phyloP scores from a whole-genome alignment of 2,888 invertebrate species.

The Matsumyia berberina region DNA sequence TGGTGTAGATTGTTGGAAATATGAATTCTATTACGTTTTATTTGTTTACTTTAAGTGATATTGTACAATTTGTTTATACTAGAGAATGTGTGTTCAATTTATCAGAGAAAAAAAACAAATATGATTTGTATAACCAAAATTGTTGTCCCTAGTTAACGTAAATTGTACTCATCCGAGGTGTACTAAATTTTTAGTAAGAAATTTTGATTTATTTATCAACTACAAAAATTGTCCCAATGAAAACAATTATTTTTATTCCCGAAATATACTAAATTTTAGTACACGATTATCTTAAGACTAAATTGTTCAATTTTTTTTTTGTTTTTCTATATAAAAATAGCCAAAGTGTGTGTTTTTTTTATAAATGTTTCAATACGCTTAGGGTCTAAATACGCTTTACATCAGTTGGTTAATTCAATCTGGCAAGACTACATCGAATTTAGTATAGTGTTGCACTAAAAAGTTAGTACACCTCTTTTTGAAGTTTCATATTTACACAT shows the following conservation, averaged over 20 bases:
- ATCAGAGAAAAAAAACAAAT: slow-evolving; percentile 21
- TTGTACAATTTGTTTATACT: slow-evolving; percentile 15
- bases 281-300: slow-evolving; percentile 69
- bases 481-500: slow-evolving; percentile 60
- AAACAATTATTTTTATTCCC: slow-evolving; percentile 21
- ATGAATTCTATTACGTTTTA: not conserved
- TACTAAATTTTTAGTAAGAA: slow-evolving; percentile 64
- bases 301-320: slow-evolving; percentile 33
- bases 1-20: not conserved
- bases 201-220: slow-evolving; percentile 37
- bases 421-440: slow-evolving; percentile 67
- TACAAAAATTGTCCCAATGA: slow-evolving; percentile 29
- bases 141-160: slow-evolving; percentile 26
- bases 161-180: slow-evolving; percentile 60
- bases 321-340: slow-evolving; percentile 60
- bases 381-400: slow-evolving; percentile 27
- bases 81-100: not conserved
- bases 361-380: too few species aligned
- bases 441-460: slow-evolving; percentile 53
- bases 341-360: slow-evolving; percentile 36
- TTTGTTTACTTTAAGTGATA: not conserved
- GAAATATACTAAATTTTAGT: slow-evolving; percentile 70
- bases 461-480: slow-evolving; percentile 63
- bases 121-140: not conserved
- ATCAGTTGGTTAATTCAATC: slow-evolving; percentile 26